phyloP scores from a whole-genome alignment of 2,113 vertebrate genomes.

The Lichenostomus cassidix region DNA sequence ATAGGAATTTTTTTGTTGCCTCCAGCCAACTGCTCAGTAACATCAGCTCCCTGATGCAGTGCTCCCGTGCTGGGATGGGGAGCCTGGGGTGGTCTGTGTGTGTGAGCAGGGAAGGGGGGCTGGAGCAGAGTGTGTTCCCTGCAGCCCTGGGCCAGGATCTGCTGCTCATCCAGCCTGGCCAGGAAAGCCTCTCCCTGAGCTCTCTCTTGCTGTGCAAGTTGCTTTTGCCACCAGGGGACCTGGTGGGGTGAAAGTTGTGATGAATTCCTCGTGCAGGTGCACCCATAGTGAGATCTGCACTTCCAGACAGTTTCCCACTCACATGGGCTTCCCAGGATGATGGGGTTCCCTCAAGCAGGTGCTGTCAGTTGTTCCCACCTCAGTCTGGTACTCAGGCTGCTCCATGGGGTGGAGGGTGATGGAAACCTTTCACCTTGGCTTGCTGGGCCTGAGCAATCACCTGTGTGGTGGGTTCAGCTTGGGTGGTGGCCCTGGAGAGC shows the following conservation, averaged over 20 bases:
- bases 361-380: not conserved
- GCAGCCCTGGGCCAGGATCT: not conserved
- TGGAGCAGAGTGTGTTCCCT: not conserved
- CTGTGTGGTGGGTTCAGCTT: not conserved
- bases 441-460: not conserved
- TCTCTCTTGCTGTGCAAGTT: not conserved
- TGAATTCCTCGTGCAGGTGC: rapidly evolving
- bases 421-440: not conserved
- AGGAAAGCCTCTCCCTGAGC: not conserved
- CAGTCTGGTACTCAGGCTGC: not conserved
- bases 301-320: not conserved
- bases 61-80: not conserved
- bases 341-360: rapidly evolving
- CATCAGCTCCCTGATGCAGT: not conserved
- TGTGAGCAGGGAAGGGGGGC: not conserved
- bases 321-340: not conserved
- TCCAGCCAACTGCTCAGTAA: not conserved
- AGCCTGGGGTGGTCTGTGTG: rapidly evolving
- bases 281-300: not conserved
- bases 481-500: not conserved
- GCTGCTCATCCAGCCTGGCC: not conserved
- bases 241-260: not conserved
- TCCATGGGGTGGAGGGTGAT: not conserved
- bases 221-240: not conserved
- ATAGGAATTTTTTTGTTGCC: not conserved